Base-by-base conservation (phyloP, 2,888 invertebrate species). In the Eucera pruinosa region DNA sequence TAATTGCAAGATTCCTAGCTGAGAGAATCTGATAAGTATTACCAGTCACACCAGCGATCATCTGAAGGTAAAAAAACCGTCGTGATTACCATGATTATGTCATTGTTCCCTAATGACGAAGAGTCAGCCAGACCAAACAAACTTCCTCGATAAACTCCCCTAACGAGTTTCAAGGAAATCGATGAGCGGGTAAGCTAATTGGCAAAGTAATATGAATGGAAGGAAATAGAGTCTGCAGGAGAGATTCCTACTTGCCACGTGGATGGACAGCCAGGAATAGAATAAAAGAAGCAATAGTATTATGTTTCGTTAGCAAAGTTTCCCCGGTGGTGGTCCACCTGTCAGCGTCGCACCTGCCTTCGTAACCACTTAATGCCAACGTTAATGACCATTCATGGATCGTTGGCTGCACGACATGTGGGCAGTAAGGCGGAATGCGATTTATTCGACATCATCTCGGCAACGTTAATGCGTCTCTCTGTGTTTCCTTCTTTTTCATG, bases 301-400 rank as follows among this genome's bases (percentile, higher is more conserved):
- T 77, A 64, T 20, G 41, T 77, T 75, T 55, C 69, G 54, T 75
- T 60, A 52, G 39, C 39, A 61, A n/a, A 68, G 62, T 81, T 69
- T 39, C 54, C 61, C 57, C 61, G 47, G n/a, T n/a, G 82, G 65
- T 78, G 80, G 83, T 84, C 78, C 86, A 83, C 81, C 83, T 86
- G 86, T 84, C 79, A 57, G 48, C 58, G 47, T 75, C 18, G 60
- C 84, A 84, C 81, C 84, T 84, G 84, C 69, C 75, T 68, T 70
- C 62, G 82, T 43, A 60, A 78, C 50, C 66, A 52, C 71, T 81
- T 82, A 74, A 78, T 65, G 75, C 50, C 57, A 50, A 83, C 85
- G 82, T 78, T 88, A 88, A 88, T 87, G 87, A 87, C 86, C 87
- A 87, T 87, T 85, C 83, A 84, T 80, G 83, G 85, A 73, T 79